These are phyloP conservation scores for Montipora capitata DNA, from an alignment of 92 coral and sea anemone genomes.

Conservation along the genomic window DNA sequence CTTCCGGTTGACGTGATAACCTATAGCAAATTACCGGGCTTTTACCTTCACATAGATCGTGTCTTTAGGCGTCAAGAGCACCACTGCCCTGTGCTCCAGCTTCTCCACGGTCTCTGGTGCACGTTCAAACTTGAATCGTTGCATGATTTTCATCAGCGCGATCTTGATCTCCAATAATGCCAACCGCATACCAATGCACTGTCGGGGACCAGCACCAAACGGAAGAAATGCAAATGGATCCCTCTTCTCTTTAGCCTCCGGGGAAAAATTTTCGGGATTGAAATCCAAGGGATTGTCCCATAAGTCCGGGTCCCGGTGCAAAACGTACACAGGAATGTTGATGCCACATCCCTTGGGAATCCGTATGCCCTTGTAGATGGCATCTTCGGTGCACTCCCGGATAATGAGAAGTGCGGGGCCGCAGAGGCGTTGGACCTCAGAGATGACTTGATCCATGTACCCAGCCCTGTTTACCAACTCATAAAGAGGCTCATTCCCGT, in stretches of 20 bases:
- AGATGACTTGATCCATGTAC: constrained; percentile 78
- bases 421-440: constrained; percentile 73
- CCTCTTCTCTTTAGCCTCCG: constrained; percentile 78
- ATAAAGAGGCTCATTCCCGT: constrained; percentile 53
- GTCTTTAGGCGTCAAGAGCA: constrained; percentile 61
- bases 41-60: constrained; percentile 47
- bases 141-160: constrained; percentile 55
- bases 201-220: constrained; percentile 79
- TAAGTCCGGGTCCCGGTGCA: constrained; percentile 84
- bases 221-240: constrained; percentile 75
- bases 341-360: constrained; percentile 73
- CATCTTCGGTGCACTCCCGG: constrained; percentile 69
- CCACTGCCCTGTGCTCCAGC: constrained; percentile 33
- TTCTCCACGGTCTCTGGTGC: constrained; percentile 64
- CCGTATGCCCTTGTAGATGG: constrained; percentile 63
- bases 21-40: constrained; percentile 22
- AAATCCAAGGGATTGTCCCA: constrained; percentile 81
- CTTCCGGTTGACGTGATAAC: too few species aligned
- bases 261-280: constrained; percentile 81
- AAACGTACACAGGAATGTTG: constrained; percentile 58
- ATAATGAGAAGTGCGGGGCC: constrained; percentile 58
- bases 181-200: constrained; percentile 75
- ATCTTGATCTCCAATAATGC: constrained; percentile 77
- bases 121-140: constrained; percentile 72
- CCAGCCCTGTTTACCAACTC: constrained; percentile 57